Base-by-base conservation (phyloP, 1,140 invertebrate genomes). In the Pseudomyrmex cubaensis region DNA sequence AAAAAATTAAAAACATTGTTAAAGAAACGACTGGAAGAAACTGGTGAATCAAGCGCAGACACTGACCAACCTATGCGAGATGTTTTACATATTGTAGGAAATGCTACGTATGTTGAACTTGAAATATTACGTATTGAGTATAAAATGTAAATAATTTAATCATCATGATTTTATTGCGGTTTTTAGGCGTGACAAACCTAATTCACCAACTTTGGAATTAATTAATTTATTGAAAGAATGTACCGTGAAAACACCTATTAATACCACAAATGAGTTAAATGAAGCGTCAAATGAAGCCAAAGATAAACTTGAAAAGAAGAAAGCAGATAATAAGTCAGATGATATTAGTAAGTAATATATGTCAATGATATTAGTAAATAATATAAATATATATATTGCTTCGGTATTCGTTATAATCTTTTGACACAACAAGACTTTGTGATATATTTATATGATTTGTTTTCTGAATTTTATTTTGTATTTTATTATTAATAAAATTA, bases 61-160 rank as follows among this genome's bases (percentile, higher is more conserved):
- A 93, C 96, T 1, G 96, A 97, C 88, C 95, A 96, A 56, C 92
- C 97, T 12, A 95, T 97, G 63, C 95, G 97, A 90, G 96, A 97
- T 13, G 95, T 96, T 9, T 89, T 97, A 50, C 96, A 97, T 89
- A 92, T 95, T 61, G 95, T 95, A 64, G 96, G 96, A 52, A 93
- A 94, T 48, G 93, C 85, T 69, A 85, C 87, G 92, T 92, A 85
- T 64, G n/a, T 50, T 1, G 69, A n/a, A 57, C 20, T 35, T 35
- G 4, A 7, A 35, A 63, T 52, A 12, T 75, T 25, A 50, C 0
- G 1, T 0, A 2, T 1, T 2, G 20, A 35, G 56, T 75, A 1
- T 15, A 70, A 13, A 78, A 67, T 20, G 46, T 22, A 25, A 17
- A 62, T 7, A 1, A 20, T 48, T 15, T 13, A 61, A 8, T 57